Evolutionary conservation across 2,888 invertebrate species (phyloP).

Genomic region (Epinotia demarniana): DNA sequence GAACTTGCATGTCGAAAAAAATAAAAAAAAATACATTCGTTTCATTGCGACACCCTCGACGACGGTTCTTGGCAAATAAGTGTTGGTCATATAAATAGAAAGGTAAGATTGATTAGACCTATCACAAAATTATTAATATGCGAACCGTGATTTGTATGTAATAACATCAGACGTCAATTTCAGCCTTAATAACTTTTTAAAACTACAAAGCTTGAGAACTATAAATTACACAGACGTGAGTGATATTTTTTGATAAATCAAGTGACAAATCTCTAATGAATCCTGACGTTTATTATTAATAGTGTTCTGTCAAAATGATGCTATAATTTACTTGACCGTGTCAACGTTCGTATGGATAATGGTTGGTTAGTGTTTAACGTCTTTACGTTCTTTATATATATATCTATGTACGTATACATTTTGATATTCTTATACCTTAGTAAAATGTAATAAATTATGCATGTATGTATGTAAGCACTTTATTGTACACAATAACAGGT

Average conservation of each 20-base stretch:
- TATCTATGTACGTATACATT: background rate
- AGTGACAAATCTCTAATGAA: conserved; percentile 11
- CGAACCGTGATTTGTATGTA: background rate
- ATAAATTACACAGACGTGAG: conserved; percentile 31
- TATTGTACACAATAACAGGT: too few relatives aligned
- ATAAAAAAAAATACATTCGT: too few relatives aligned
- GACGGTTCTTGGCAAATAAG: background rate
- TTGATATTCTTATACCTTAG: background rate
- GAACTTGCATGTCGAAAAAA: too few relatives aligned
- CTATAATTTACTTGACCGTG: conserved; percentile 32
- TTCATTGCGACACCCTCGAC: too few relatives aligned
- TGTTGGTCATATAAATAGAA: background rate
- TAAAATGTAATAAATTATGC: background rate
- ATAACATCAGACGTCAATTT: background rate
- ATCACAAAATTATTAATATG: background rate
- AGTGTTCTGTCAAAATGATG: conserved; percentile 22
- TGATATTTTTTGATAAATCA: conserved; percentile 26
- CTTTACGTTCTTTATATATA: too few relatives aligned
- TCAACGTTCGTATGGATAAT: background rate
- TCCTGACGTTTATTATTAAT: conserved; percentile 24
- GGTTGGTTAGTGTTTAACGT: background rate
- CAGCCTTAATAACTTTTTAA: background rate
- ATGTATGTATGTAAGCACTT: too few relatives aligned
- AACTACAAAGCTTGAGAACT: conserved; percentile 4
- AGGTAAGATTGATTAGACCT: background rate